Evolutionary conservation across 1,140 invertebrate genomes (phyloP), one percentile per base, ranked within the genome.

Genomic region (Cyrtorhinus lividipennis): DNA sequence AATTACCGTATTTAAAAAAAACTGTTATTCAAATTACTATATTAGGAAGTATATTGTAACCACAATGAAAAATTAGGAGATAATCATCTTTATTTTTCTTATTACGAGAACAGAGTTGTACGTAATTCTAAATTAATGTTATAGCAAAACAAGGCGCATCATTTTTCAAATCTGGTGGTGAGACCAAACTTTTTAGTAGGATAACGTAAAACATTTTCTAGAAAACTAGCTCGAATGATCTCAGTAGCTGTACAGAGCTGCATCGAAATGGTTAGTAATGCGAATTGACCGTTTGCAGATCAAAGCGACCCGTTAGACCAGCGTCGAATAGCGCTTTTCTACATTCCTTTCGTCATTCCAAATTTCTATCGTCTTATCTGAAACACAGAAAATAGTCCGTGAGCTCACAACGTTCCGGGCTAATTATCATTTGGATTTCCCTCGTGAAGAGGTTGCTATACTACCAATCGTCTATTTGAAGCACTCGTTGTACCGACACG

Each of bases 31-130:
- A 38, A 38, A 38, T 38, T 38, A 38, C 15, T 38, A 38, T 5
- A 38, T n/a, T n/a, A n/a, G n/a, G n/a, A n/a, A n/a, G n/a, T 15
- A 38, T 38, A 38, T 38, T 38, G 30, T 38, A 38, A 38, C 5
- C 15, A 38, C 15, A 38, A 20, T 53, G 20, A 53, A 15, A 53
- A 53, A 53, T 53, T 53, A 53, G 48, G 10, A 5, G 48, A 53
- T 53, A 53, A n/a, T 53, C 20, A 53, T 53, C 48, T 53, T 53
- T 53, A 53, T 53, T 53, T 53, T 53, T 53, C 48, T 12, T 53
- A 53, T 53, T 22, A 53, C 5, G 20, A 53, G 48, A 53, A 53
- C 10, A 53, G 12, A 53, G 20, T 53, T 53, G 18, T 10, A 10
- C 8, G 8, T 5, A 13, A 53, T 53, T 53, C 48, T 53, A 53